phyloP scores from a whole-genome alignment of 1,140 invertebrate species.

The Venturia canescens region DNA sequence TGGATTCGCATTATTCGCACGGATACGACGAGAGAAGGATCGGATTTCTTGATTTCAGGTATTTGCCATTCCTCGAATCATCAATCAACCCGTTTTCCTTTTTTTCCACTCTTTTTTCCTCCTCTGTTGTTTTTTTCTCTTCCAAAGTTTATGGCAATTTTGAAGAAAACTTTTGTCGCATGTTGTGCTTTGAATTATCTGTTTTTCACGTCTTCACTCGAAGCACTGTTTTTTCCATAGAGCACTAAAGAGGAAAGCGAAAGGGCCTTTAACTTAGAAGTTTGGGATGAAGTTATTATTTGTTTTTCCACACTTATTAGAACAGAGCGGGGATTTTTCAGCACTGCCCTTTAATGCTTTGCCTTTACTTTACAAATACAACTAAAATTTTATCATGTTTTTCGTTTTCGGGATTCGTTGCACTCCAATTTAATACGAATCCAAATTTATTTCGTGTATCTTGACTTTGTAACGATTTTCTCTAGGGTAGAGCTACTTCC shows the following conservation, averaged over 20 bases:
- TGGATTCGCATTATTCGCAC: conserved; percentile 12
- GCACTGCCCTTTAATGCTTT: conserved; percentile 33
- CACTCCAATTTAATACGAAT: not conserved
- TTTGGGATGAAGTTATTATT: conserved; percentile 6
- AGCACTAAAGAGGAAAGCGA: not conserved
- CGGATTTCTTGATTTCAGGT: conserved; percentile 40
- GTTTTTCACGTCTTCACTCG: not conserved
- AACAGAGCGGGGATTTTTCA: not conserved
- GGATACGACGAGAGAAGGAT: conserved; percentile 23
- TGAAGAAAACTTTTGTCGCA: not conserved
- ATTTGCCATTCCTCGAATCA: conserved; percentile 24
- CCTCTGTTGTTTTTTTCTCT: not conserved
- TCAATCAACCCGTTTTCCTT: not conserved
- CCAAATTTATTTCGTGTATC: not conserved
- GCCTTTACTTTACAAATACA: conserved; percentile 7
- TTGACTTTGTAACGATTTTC: not conserved
- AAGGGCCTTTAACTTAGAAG: not conserved
- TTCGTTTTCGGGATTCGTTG: not conserved
- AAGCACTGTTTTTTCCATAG: not conserved
- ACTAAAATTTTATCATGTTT: not conserved
- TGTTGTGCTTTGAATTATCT: not conserved
- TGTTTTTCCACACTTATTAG: not conserved
- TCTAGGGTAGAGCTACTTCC: conserved; percentile 12
- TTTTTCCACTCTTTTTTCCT: not conserved
- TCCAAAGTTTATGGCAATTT: not conserved